Evolutionary conservation across 64 coral and sea anemone genomes (phyloP).

Genomic region (Pocillopora verrucosa): DNA sequence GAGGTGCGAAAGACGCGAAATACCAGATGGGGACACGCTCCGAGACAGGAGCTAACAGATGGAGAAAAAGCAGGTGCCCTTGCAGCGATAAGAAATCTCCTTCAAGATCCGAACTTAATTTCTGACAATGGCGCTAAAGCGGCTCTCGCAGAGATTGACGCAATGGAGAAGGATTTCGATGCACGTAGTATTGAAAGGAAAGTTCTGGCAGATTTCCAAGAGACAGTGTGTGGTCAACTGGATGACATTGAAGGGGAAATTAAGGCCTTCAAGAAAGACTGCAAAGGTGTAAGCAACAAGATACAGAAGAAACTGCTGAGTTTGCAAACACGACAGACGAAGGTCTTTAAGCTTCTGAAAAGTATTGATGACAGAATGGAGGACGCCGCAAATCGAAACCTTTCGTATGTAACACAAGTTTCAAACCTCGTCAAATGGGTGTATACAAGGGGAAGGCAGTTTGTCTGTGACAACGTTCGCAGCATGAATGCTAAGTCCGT

Average conservation of each 20-base stretch:
- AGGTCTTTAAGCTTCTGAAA: not conserved
- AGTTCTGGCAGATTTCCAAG: conserved; percentile 42
- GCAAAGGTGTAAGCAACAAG: not conserved
- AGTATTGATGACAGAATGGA: conserved; percentile 1
- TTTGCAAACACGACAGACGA: not conserved
- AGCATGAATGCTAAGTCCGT: not conserved
- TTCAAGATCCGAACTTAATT: conserved; percentile 45
- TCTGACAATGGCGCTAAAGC: conserved; percentile 42
- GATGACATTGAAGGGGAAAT: conserved; percentile 21
- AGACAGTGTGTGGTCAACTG: conserved; percentile 14
- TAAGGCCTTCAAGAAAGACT: not conserved
- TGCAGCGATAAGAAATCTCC: conserved; percentile 18
- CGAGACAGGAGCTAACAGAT: conserved; percentile 53
- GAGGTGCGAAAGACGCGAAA: conserved; percentile 60
- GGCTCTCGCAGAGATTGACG: conserved; percentile 29
- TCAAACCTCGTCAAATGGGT: not conserved
- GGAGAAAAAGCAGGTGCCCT: conserved; percentile 48
- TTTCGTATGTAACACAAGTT: not conserved
- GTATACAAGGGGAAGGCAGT: not conserved
- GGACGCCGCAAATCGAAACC: not conserved
- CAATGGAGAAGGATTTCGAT: conserved; percentile 40
- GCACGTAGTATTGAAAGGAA: conserved; percentile 38
- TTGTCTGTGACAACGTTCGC: not conserved
- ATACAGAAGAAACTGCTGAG: not conserved
- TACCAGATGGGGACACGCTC: conserved; percentile 59